Base-by-base conservation (phyloP, 2,113 vertebrate genomes). In the Tragulus kanchil region DNA sequence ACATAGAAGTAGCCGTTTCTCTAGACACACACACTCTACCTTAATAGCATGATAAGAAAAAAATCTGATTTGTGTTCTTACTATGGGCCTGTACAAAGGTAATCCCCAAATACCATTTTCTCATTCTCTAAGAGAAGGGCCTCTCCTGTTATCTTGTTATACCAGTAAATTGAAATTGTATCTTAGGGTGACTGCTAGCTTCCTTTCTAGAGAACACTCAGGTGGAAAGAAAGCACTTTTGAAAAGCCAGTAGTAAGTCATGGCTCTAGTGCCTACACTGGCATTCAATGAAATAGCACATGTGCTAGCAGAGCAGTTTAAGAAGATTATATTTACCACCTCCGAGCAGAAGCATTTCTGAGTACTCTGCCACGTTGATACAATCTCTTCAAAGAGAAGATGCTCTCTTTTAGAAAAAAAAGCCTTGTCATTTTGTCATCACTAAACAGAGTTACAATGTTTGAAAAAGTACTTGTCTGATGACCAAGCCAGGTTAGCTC, bases 371-470 rank as follows among this genome's bases (percentile, higher is more conserved):
- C 69, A 85, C 89, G 52, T 2, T 54, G 87, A 28, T 21, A 48
- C 3, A 62, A 16, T 59, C 58, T 92, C 85, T 96, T 92, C 90
- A 95, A 56, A 94, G 62, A 89, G 54, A 75, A 85, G 85, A 75
- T 48, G n/a, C 56, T 93, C 93, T 85, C 73, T 90, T 87, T 83
- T 31, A 62, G 84, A 64, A 90, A 79, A 79, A 85, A 94, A 92
- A 52, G 42, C 71, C 48, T 82, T 69, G 67, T 93, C 45, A 17
- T 26, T 59, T 64, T 48, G 59, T 52, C 36, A 25, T 71, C 13
- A 83, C 45, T 21, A 77, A 71, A 56, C 67, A 36, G 42, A 75
- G 89, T 23, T 2, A 48, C 10, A 4, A 11, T 56, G 42, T n/a
- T 75, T 75, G 58, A 77, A 93, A 71, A 71, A 13, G 6, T 62